Evolutionary conservation across 2,797 vertebrate genomes (phyloP).

Genomic region (Phyllotis vaccarum): DNA sequence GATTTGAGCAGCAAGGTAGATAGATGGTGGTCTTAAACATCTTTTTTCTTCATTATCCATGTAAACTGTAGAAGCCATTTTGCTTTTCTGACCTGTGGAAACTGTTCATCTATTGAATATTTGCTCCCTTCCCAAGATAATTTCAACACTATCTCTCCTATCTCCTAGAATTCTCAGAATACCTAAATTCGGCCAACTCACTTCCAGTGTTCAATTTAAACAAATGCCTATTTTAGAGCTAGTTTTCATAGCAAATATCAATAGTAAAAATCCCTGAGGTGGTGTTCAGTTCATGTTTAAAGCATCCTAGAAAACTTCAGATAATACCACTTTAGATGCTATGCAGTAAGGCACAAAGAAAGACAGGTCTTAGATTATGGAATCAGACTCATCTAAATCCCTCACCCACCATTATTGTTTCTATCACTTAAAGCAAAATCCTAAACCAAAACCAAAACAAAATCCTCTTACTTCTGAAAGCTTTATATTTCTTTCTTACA

Average conservation of each 20-base stretch:
- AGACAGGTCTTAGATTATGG: not conserved
- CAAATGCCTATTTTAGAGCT: conserved; percentile 24
- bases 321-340: not conserved
- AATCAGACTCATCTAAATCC: not conserved
- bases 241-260: not conserved
- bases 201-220: not conserved
- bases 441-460: not conserved
- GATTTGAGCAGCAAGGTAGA: not conserved
- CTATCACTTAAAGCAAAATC: not conserved
- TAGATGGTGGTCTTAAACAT: not conserved
- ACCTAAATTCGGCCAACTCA: not conserved
- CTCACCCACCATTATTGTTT: not conserved
- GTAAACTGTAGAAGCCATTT: not conserved
- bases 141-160: not conserved
- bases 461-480: not conserved
- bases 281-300: not conserved
- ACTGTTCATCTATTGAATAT: not conserved
- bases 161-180: not conserved
- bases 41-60: not conserved
- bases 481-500: not conserved
- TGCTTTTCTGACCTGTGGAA: not conserved
- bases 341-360: not conserved
- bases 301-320: conserved; percentile 12
- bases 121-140: not conserved
- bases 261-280: not conserved